Evolutionary conservation across 2,888 invertebrate species (phyloP).

Genomic region (Napeogenes inachia): DNA sequence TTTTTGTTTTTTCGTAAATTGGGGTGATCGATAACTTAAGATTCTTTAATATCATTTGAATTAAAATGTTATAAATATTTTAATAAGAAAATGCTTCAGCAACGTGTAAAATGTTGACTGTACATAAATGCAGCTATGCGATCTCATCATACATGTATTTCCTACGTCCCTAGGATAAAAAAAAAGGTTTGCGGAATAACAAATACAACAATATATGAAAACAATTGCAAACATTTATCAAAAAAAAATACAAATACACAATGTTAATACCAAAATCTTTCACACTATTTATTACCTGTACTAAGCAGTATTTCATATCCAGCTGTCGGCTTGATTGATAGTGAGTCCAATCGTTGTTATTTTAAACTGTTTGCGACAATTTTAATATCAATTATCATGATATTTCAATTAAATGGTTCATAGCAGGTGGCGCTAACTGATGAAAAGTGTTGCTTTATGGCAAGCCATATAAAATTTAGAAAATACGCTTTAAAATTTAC

Average conservation of each 20-base stretch:
- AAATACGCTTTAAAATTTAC: not conserved
- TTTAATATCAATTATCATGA: conserved; percentile 20
- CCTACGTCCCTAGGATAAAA: too few relatives aligned
- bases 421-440: conserved; percentile 1
- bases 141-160: too few relatives aligned
- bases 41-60: too few relatives aligned
- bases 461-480: not conserved
- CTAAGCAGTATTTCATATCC: conserved; percentile 33
- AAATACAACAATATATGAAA: not conserved
- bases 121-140: too few relatives aligned
- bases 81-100: too few relatives aligned
- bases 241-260: not conserved
- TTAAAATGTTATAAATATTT: too few relatives aligned
- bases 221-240: not conserved
- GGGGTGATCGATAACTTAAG: too few relatives aligned
- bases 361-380: conserved; percentile 16
- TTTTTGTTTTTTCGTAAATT: too few relatives aligned
- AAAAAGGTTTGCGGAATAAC: too few relatives aligned
- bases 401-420: conserved; percentile 11
- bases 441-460: not conserved
- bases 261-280: conserved; percentile 12
- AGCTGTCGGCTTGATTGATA: conserved; percentile 23
- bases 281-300: conserved; percentile 30
- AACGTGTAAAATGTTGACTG: too few relatives aligned
- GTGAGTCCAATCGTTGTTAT: conserved; percentile 14